These are phyloP conservation scores for Saccopteryx bilineata DNA, from an alignment of 2,113 vertebrate species.

Conservation along the genomic window DNA sequence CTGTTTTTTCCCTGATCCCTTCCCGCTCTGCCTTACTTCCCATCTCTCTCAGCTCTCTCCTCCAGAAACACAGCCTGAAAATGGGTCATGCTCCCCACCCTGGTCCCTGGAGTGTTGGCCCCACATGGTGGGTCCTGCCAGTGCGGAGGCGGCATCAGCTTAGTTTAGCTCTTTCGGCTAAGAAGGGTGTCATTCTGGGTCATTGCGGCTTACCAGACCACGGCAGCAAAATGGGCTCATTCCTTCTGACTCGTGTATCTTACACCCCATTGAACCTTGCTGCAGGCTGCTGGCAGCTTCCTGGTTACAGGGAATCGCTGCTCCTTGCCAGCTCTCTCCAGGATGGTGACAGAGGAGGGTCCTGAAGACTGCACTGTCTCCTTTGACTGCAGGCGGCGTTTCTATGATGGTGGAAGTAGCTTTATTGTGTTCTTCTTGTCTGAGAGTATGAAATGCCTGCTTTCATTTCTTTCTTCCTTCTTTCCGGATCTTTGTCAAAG, in stretches of 20 bases:
- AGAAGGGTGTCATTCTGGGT: neutral
- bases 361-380: neutral
- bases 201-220: neutral
- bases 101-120: neutral
- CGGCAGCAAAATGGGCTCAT: neutral
- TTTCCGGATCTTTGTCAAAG: slow-evolving; percentile 75
- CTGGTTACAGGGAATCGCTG: neutral
- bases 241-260: neutral
- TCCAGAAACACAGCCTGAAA: neutral
- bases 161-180: neutral
- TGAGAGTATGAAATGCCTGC: slow-evolving; percentile 65
- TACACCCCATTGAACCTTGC: neutral
- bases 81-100: neutral
- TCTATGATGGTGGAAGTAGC: neutral
- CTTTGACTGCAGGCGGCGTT: neutral
- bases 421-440: slow-evolving; percentile 72
- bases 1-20: no score
- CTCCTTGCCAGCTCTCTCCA: neutral
- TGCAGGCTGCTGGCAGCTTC: neutral
- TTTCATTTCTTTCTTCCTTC: neutral
- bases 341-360: neutral
- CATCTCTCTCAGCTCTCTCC: neutral
- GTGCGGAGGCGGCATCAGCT: neutral
- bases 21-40: accelerated
- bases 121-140: accelerated